Evolutionary conservation across 2,888 invertebrate genomes (phyloP), one percentile per base, ranked within the genome.

Genomic region (Choreutis nemorana): DNA sequence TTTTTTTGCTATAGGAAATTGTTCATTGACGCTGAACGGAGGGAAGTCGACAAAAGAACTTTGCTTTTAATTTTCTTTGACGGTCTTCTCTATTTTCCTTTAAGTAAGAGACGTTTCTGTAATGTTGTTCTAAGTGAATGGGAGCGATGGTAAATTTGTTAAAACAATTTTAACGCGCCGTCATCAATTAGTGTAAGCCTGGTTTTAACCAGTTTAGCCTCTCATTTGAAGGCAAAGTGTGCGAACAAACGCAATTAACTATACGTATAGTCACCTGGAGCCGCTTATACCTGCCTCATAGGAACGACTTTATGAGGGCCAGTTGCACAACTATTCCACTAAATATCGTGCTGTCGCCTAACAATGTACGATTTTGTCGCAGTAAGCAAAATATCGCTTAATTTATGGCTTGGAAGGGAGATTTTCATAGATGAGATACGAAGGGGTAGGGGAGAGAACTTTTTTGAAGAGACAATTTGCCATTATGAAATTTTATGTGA

Each of bases 271-370:
- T 24, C 9, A 15, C 26, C 26, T 26, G 15, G n/a, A 18, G 5
- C 8, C 5, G 18, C 8, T 5, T 8, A 6, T 18, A 8, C 5
- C n/a, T n/a, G 10, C 13, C 23, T 23, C 23, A 11, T n/a, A 15
- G 26, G 10, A 26, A 26, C 39, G 48, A 48, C 48, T 55, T 59
- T 56, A 55, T 39, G 49, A 54, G 54, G 54, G 49, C 55, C 44
- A 50, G 48, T 56, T 49, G 37, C 39, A 40, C 55, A 65, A 66
- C 66, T 63, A 66, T 65, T 58, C 55, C 46, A 62, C 57, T 65
- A 64, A 65, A 66, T 63, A 64, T 57, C 52, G 48, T 36, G 44
- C 43, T 48, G 44, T 37, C 34, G 34, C 30, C 37, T 42, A 56
- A 62, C 57, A 61, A 65, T 51, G 50, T 52, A 48, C 56, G 55